Conservation (phyloP, 2,113 vertebrate genomes). For the Drymodes brunneopygia region DNA sequence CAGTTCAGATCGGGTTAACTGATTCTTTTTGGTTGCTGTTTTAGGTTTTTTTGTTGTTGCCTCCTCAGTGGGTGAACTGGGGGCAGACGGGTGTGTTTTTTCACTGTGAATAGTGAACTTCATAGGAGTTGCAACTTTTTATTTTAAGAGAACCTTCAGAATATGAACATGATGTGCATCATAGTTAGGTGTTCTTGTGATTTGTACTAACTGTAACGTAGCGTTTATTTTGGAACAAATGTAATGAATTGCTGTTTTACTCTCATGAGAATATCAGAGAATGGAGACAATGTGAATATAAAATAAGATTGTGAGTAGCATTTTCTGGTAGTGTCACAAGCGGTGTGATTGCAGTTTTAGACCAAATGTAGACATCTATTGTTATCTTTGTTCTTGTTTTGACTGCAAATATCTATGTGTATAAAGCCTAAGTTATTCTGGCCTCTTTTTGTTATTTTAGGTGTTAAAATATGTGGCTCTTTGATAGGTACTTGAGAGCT, state of each 20-base stretch:
- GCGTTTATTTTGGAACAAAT: neutral
- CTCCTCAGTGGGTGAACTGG: neutral
- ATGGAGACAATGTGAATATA: neutral
- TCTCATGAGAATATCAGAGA: neutral
- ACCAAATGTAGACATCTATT: neutral
- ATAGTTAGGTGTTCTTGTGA: neutral
- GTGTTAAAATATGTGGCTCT: neutral
- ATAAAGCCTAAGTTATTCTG: neutral
- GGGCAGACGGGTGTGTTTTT: fast-evolving
- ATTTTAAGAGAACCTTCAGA: neutral
- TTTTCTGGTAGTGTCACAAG: neutral
- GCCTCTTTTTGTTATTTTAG: neutral
- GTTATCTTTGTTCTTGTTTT: neutral
- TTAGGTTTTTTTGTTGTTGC: neutral
- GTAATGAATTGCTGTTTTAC: neutral
- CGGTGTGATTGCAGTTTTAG: neutral
- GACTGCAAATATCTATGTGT: neutral
- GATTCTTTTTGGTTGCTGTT: neutral
- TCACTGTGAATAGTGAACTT: neutral
- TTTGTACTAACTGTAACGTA: neutral
- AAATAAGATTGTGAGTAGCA: neutral
- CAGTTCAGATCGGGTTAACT: neutral
- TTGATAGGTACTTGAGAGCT: neutral
- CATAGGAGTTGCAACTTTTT: neutral
- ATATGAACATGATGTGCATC: neutral